phyloP scores from a whole-genome alignment of 2,888 invertebrate species.

The Tricholauxania praeusta region DNA sequence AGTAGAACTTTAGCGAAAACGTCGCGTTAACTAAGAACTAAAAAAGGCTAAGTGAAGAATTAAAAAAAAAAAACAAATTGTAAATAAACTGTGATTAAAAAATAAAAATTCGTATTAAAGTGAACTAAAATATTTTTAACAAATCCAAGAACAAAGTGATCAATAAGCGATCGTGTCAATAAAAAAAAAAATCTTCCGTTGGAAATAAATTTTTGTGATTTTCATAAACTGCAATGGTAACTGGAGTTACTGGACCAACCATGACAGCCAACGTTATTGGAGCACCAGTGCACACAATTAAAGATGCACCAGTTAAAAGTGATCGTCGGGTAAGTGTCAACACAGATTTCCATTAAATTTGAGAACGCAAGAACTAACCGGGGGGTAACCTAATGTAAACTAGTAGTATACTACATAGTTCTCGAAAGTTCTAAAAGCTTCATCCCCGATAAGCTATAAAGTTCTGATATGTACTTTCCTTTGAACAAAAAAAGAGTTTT shows the following conservation, averaged over 20 bases:
- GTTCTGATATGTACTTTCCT: not conserved
- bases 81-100: constrained; percentile 49
- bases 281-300: constrained; percentile 55
- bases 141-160: constrained; percentile 28
- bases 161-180: constrained; percentile 17
- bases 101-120: constrained; percentile 5
- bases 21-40: not conserved
- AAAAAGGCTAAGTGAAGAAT: not conserved
- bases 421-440: not conserved
- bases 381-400: no score
- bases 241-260: constrained; percentile 63
- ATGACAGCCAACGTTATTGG: constrained; percentile 63
- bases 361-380: no score
- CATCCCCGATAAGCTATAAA: not conserved
- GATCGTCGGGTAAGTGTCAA: constrained; percentile 67
- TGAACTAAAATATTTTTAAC: constrained; percentile 12
- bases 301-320: constrained; percentile 63
- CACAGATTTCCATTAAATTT: no score
- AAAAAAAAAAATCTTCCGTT: constrained; percentile 19
- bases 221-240: constrained; percentile 59
- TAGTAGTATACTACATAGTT: no score
- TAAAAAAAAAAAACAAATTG: constrained; percentile 34
- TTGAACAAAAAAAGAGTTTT: not conserved
- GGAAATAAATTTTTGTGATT: constrained; percentile 27
- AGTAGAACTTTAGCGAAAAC: not conserved